Evolutionary conservation across 2,113 vertebrate species (phyloP), one percentile per base, ranked within the genome.

Genomic region (Urocynchramus pylzowi): DNA sequence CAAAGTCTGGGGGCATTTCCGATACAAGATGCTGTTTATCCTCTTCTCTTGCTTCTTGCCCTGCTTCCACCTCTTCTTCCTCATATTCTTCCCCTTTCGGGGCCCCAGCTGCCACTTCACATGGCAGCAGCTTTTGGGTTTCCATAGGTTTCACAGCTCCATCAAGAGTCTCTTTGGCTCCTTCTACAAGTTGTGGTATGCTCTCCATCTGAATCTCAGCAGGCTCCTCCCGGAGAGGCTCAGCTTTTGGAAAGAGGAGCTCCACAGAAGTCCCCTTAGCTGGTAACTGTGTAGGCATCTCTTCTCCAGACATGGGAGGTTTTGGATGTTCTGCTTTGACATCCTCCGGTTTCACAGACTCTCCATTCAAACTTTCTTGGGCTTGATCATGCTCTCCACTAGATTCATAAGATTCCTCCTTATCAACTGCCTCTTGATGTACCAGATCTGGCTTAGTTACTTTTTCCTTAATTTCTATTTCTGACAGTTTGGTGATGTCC

Each of bases 391-490:
- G 98, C 63, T 98, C 98, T 63, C 98, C 98, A 35, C 98, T 98
- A 33, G 98, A 98, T 96, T 99, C 99, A 6, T 99, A 99, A 45
- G 99, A 99, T 87, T 99, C 99, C 92, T 99, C 99, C 49, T 99
- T 99, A 96, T 99, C 99, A 28, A 99, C 98, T 31, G 99, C 99
- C 94, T 99, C 99, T 96, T 99, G 99, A 92, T 99, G 99, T 53
- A 99, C 99, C 89, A 99, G 95, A 92, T 99, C 98, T 7, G 98
- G 98, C 59, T 99, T 99, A 76, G 98, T 71, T 52, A 99, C 99
- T 90, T 99, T 99, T 95, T 99, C 99, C 56, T 99, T 98, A 76
- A 99, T 98, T 96, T 99, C 99, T 3, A 24, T 97, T 89, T 98
- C 98, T 45, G 87, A 96, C 19, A 97, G 74, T 91, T 97, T 98